A percentile compares a stretch with the other conserved stretches of the same genome.
These are phyloP conservation scores for Pseudorectes ferrugineus DNA, from an alignment of 2,113 vertebrate species.

Conservation along the genomic window DNA sequence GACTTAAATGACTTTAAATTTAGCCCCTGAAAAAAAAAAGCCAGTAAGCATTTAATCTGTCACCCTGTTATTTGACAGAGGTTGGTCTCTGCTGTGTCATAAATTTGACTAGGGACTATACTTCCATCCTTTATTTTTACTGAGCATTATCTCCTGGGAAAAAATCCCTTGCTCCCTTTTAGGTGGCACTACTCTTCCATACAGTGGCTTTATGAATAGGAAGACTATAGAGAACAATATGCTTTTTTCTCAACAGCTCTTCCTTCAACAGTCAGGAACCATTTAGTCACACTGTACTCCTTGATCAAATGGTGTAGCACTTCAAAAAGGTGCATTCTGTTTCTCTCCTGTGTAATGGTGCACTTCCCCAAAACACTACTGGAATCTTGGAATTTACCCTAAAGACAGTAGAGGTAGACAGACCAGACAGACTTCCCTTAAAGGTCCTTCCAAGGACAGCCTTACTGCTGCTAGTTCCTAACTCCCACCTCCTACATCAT, in stretches of 20 bases:
- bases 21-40: not conserved
- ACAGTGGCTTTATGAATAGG: not conserved
- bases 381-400: not conserved
- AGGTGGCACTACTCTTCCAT: not conserved
- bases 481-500: not conserved
- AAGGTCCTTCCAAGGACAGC: not conserved
- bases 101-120: not conserved
- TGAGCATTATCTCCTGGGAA: not conserved
- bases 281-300: not conserved
- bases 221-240: not conserved
- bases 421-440: not conserved
- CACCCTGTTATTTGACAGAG: not conserved
- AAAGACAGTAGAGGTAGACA: not conserved
- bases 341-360: not conserved
- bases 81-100: not conserved
- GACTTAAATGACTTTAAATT: not conserved
- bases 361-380: not conserved
- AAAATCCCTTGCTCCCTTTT: not conserved
- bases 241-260: not conserved
- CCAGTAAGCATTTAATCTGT: not conserved
- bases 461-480: not conserved
- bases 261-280: not conserved
- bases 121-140: not conserved
- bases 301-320: not conserved
- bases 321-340: not conserved